Evolutionary conservation across 2,888 invertebrate species (phyloP).

Genomic region (Drosophila paramelanica): DNA sequence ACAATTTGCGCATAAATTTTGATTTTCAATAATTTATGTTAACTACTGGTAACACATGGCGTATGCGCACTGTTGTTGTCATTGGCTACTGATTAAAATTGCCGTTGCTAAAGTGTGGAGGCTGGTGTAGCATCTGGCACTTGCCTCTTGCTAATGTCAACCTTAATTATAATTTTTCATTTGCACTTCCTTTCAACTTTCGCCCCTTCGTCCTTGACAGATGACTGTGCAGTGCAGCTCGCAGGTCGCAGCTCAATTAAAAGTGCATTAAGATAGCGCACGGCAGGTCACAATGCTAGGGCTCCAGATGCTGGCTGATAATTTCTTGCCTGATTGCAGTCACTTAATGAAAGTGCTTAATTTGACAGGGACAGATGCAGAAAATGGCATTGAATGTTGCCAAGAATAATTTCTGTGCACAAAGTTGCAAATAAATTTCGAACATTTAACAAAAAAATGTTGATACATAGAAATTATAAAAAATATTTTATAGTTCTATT

Average conservation of each 20-base stretch:
- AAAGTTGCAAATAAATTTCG: constrained; percentile 10
- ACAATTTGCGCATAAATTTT: constrained; percentile 75
- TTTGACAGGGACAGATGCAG: constrained; percentile 38
- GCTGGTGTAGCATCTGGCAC: constrained; percentile 32
- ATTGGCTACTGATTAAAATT: constrained; percentile 46
- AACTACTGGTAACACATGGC: constrained; percentile 74
- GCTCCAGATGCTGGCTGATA: constrained; percentile 53
- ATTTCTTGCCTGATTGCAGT: constrained; percentile 73
- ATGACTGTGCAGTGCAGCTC: constrained; percentile 33
- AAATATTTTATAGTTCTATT: background rate
- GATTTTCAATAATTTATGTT: constrained; percentile 75
- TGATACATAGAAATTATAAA: background rate
- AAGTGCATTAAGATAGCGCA: constrained; percentile 72
- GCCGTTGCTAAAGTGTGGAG: background rate
- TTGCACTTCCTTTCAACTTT: constrained; percentile 66
- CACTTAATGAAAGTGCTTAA: constrained; percentile 76
- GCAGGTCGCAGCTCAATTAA: constrained; percentile 69
- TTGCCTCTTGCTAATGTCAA: constrained; percentile 48
- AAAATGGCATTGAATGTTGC: constrained; percentile 36
- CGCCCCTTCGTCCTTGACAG: constrained; percentile 37
- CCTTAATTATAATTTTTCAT: constrained; percentile 71
- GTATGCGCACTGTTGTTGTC: constrained; percentile 58
- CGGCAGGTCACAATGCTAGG: constrained; percentile 62
- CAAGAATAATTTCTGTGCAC: constrained; percentile 3
- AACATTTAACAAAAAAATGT: background rate